Conservation (phyloP, 1,140 invertebrate genomes). For the Drosophila aff. region DNA sequence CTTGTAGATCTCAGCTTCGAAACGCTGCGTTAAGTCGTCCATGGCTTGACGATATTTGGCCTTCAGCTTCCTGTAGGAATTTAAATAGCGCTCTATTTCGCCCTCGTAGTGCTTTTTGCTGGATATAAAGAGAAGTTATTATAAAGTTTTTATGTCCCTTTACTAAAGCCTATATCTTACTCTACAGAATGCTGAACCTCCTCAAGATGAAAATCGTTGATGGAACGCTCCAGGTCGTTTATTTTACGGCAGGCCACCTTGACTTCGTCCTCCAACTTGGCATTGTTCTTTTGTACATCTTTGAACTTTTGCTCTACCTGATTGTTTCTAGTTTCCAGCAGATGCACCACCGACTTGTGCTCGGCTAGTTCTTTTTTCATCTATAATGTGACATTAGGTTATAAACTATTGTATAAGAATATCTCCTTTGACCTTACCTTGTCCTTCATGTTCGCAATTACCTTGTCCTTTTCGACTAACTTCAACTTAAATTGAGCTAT, state of each 20-base stretch:
- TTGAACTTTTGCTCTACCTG: conserved; percentile 61
- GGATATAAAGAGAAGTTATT: neutral
- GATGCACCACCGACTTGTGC: conserved; percentile 30
- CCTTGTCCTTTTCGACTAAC: conserved; percentile 86
- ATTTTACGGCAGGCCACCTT: conserved; percentile 44
- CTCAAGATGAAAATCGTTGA: neutral
- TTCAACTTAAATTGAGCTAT: conserved; percentile 86
- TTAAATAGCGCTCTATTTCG: conserved; percentile 54
- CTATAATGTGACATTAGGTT: neutral
- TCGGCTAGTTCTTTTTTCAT: conserved; percentile 14
- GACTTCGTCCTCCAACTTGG: conserved; percentile 54
- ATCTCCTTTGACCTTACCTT: conserved; percentile 48
- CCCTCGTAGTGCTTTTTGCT: conserved; percentile 53
- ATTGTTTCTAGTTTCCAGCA: conserved; percentile 54
- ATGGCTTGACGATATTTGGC: conserved; percentile 47
- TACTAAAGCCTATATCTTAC: conserved; percentile 9
- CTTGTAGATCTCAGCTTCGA: conserved; percentile 49
- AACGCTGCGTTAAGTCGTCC: conserved; percentile 63
- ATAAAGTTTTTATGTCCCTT: neutral
- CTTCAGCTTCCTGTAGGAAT: conserved; percentile 51
- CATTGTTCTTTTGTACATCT: conserved; percentile 48
- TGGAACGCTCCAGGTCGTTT: conserved; percentile 28
- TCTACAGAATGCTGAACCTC: conserved; percentile 12
- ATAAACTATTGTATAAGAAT: too few species aligned
- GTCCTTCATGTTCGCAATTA: conserved; percentile 75